These are phyloP conservation scores for Trichosurus vulpecula DNA, from an alignment of 2,797 vertebrate genomes.

Conservation along the genomic window DNA sequence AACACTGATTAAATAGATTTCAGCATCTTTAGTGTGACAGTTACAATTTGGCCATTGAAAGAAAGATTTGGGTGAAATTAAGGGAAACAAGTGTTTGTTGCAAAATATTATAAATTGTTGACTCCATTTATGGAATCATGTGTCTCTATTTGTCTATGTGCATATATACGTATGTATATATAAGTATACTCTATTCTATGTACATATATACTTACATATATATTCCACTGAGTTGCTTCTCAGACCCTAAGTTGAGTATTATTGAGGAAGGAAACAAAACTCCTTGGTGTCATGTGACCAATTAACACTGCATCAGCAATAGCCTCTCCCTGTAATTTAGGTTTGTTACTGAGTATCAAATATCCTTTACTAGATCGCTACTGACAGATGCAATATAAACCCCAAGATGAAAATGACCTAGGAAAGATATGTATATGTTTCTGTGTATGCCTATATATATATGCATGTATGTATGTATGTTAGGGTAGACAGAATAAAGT, in stretches of 20 bases:
- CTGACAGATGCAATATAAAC: neutral
- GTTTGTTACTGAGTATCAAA: neutral
- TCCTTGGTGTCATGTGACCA: neutral
- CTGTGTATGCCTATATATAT: neutral
- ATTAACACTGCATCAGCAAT: neutral
- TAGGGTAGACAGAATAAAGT: neutral
- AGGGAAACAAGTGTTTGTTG: neutral
- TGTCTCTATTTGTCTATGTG: no score
- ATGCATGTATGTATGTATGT: slow-evolving; percentile 17
- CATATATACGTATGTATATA: no score
- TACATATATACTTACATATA: no score
- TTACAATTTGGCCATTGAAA: neutral
- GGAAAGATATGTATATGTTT: slow-evolving; percentile 25
- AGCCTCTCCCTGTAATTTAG: neutral
- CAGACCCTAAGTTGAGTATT: neutral
- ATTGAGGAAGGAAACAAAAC: neutral
- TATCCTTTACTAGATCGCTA: neutral
- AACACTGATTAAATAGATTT: neutral
- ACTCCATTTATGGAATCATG: accelerated
- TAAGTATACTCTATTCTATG: no score
- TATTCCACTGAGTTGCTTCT: neutral
- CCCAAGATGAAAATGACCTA: neutral
- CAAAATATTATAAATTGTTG: neutral
- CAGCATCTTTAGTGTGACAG: neutral
- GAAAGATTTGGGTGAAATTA: neutral